phyloP scores from a whole-genome alignment of 2,113 vertebrate genomes.

The Corythornis vintsioides region DNA sequence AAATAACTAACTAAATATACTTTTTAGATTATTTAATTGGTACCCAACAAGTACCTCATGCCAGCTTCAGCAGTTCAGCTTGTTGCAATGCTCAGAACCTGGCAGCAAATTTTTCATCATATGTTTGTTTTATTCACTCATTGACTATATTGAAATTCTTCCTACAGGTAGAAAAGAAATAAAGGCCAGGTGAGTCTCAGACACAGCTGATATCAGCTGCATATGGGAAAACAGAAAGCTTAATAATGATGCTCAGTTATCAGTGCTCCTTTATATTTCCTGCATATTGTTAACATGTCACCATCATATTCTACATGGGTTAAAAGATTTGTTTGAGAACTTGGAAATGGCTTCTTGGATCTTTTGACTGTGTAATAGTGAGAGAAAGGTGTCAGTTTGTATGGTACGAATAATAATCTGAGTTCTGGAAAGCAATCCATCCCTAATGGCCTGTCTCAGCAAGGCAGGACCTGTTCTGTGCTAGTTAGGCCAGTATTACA shows the following conservation, averaged over 20 bases:
- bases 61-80: background rate
- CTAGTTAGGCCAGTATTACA: background rate
- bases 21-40: slow-evolving; percentile 16
- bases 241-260: background rate
- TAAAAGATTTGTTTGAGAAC: background rate
- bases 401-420: background rate
- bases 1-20: background rate
- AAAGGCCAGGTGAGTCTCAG: slow-evolving; percentile 38
- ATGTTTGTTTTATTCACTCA: background rate
- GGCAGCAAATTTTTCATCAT: background rate
- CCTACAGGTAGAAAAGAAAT: slow-evolving; percentile 20
- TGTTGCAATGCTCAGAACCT: background rate
- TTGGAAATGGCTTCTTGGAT: background rate
- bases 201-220: background rate
- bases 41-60: background rate
- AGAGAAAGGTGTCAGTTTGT: background rate
- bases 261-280: background rate
- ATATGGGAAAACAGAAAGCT: background rate
- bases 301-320: background rate
- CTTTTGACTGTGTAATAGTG: background rate
- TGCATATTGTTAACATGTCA: background rate
- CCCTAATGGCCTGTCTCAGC: background rate
- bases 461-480: background rate
- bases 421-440: background rate
- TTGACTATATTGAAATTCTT: slow-evolving; percentile 4